Percentiles rank a stretch among this genome's conserved stretches.
These are phyloP conservation scores for Podarcis cretensis DNA, from an alignment of 2,113 vertebrate genomes.

Conservation along the genomic window DNA sequence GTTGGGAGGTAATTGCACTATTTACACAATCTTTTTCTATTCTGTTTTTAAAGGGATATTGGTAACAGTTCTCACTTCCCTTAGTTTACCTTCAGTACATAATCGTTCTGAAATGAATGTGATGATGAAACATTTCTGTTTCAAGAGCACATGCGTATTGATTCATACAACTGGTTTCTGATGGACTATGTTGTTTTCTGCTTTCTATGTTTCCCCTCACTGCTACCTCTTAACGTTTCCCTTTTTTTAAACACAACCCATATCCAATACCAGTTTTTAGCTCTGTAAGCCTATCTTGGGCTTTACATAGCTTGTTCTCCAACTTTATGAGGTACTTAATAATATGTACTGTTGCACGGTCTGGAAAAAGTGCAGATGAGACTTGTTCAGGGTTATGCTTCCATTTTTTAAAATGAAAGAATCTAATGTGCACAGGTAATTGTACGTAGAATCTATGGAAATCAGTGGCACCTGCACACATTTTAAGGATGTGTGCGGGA, in stretches of 20 bases:
- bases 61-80: background rate
- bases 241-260: background rate
- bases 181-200: background rate
- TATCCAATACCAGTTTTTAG: background rate
- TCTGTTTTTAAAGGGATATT: background rate
- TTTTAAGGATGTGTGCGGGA: background rate
- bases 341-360: background rate
- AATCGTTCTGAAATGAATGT: background rate
- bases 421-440: background rate
- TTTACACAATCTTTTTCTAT: background rate
- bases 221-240: background rate
- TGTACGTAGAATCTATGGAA: background rate
- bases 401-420: background rate
- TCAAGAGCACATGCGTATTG: background rate
- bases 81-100: background rate
- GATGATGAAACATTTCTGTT: background rate
- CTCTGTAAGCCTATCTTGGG: background rate
- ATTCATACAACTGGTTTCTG: background rate
- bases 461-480: background rate
- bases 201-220: background rate
- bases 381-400: background rate
- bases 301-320: background rate
- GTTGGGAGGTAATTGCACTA: slow-evolving; percentile 84
- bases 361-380: background rate
- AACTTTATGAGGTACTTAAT: background rate